phyloP scores from a whole-genome alignment of 1,140 invertebrate genomes.

The Cheumatopsyche charites region DNA sequence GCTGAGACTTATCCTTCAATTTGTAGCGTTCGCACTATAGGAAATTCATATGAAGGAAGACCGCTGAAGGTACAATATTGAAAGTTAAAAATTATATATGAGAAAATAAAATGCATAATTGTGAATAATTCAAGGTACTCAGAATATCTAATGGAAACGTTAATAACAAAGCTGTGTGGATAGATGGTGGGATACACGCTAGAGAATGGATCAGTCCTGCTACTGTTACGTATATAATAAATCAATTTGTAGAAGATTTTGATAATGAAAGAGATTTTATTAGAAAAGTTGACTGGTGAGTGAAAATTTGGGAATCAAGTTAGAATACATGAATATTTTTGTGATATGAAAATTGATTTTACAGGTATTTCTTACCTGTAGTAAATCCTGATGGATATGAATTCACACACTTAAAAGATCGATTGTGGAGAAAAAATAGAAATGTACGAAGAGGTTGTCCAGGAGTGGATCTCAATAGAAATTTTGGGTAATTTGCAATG shows the following conservation, averaged over 20 bases:
- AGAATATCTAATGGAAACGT: conserved; percentile 70
- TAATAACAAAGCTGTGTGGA: conserved; percentile 68
- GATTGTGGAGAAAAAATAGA: conserved; percentile 85
- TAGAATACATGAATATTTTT: conserved; percentile 39
- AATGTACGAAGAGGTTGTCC: conserved; percentile 66
- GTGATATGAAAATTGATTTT: not conserved
- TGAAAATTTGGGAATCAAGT: not conserved
- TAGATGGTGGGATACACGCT: conserved; percentile 84
- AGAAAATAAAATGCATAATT: not conserved
- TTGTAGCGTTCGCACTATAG: conserved; percentile 73
- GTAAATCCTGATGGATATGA: conserved; percentile 90
- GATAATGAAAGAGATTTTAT: conserved; percentile 71
- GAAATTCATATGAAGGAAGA: conserved; percentile 75
- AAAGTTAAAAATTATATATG: conserved; percentile 1
- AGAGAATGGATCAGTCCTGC: conserved; percentile 92
- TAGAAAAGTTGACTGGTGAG: conserved; percentile 77
- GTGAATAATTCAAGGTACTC: conserved; percentile 58
- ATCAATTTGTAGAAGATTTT: conserved; percentile 77
- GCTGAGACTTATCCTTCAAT: conserved; percentile 73
- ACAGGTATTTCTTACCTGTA: conserved; percentile 75
- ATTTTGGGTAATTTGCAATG: conserved; percentile 65
- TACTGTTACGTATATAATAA: conserved; percentile 81
- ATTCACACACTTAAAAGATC: conserved; percentile 74
- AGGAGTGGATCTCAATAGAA: conserved; percentile 83
- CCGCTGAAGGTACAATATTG: conserved; percentile 65